Evolutionary conservation across 2,888 invertebrate genomes (phyloP), one percentile per base, ranked within the genome.

Genomic region (Agrochola macilenta): DNA sequence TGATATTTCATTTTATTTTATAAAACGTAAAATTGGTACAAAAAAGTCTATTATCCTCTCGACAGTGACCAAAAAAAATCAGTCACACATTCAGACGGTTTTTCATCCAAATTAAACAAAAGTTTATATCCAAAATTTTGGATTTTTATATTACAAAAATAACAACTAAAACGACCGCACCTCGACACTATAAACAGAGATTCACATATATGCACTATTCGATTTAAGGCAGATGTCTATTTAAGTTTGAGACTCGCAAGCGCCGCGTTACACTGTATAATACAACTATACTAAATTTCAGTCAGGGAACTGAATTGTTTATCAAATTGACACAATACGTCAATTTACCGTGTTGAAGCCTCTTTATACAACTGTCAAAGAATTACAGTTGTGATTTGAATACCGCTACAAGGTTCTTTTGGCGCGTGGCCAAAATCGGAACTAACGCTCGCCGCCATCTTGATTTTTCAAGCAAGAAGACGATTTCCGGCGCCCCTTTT

Each of bases 131-230:
- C 3, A 52, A 52, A 52, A 52, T 23, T 2, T 0, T 8, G 9
- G 52, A 23, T 23, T 23, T 52, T 52, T 7, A 7, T 57, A 49
- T 7, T 20, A 52, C 20, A 49, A 52, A 52, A 52, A 39, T 7
- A 5, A 7, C 5, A 20, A 20, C 7, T n/a, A 49, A 72, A 72
- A 72, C 78, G 74, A 82, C 5, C 86, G 74, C 86, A 84, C 83
- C 74, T 11, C 35, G 43, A 70, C 71, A 73, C 72, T 35, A 58
- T 64, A 68, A 54, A 69, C 64, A 88, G 90, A 91, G 91, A 91
- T 91, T 91, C 91, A 85, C 83, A 76, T 58, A 85, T 80, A 81
- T 14, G 66, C 57, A 79, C 77, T 85, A 82, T 78, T 84, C 79
- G 75, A 82, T 58, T 86, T 88, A 87, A 89, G 88, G 89, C 88